Evolutionary conservation across 2,888 invertebrate species (phyloP), one percentile per base, ranked within the genome.

Genomic region (Drosophila flavopinicola): DNA sequence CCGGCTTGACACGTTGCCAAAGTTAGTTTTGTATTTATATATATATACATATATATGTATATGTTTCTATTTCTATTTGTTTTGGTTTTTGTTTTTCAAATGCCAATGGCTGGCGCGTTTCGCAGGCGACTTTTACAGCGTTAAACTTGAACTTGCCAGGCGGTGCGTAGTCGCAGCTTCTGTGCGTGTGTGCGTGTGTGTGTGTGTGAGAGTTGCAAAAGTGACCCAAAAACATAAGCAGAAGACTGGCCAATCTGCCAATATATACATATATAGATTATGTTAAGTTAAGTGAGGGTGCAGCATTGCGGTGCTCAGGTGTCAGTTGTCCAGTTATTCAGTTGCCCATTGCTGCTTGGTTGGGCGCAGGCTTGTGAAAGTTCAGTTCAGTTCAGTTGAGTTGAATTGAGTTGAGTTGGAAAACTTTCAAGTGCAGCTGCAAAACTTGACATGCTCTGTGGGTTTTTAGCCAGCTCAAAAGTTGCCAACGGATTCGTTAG

Each of bases 1-100:
- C 78, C 78, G 78, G 78, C 78, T 79, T 78, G 83, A 79, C 78
- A 79, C 83, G 83, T 79, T 79, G 85, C 78, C 78, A 85, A 85
- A 78, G 83, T 78, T 61, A 63, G 78, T 61, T 47, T 57, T 41
- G 41, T 54, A 41, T 32, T 33, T 11, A n/a, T n/a, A n/a, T n/a
- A n/a, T n/a, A n/a, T n/a, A n/a, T n/a, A n/a, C n/a, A n/a, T 39
- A 33, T 41, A 30, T 42, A 15, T 24, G 17, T 27, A 15, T 42
- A 6, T 27, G 30, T n/a, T 35, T 23, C 20, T 13, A 24, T 52
- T 1, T 1, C 4, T 27, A 0, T 11, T 9, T 15, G 7, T 45
- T 41, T 9, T 38, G 7, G 3, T 41, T 10, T 42, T 20, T 29
- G 30, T 9, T 23, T 42, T 17, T 25, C 82, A 80, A 76, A 80